Evolutionary conservation across 2,888 invertebrate genomes (phyloP).

Genomic region (Xestobium rufovillosum): DNA sequence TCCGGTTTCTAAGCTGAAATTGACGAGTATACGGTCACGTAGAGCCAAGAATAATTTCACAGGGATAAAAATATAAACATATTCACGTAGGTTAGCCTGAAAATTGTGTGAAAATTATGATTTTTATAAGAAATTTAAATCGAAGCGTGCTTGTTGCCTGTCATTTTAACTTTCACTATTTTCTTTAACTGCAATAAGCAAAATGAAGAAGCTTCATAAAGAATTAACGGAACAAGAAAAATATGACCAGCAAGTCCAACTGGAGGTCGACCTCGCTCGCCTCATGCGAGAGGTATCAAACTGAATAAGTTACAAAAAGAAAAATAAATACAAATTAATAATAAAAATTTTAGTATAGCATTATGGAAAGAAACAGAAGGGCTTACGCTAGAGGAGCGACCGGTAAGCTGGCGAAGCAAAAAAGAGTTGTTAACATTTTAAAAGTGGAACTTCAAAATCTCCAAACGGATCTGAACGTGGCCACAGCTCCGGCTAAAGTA

Average conservation of each 20-base stretch:
- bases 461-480: constrained; percentile 53
- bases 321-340: no score
- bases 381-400: constrained; percentile 56
- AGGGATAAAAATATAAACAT: no score
- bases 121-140: no score
- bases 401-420: constrained; percentile 54
- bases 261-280: neutral
- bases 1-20: no score
- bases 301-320: no score
- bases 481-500: constrained; percentile 50
- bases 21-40: no score
- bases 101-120: no score
- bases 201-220: neutral
- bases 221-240: neutral
- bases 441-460: constrained; percentile 58
- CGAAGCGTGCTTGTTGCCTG: no score
- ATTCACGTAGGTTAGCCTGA: no score
- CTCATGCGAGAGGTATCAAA: neutral
- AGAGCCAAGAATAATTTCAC: no score
- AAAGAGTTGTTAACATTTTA: constrained; percentile 53
- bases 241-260: neutral
- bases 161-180: no score
- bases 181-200: no score
- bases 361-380: constrained; percentile 70
- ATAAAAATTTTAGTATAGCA: constrained; percentile 55